phyloP scores from a whole-genome alignment of 2,888 invertebrate species.

The Camponotus fellah region DNA sequence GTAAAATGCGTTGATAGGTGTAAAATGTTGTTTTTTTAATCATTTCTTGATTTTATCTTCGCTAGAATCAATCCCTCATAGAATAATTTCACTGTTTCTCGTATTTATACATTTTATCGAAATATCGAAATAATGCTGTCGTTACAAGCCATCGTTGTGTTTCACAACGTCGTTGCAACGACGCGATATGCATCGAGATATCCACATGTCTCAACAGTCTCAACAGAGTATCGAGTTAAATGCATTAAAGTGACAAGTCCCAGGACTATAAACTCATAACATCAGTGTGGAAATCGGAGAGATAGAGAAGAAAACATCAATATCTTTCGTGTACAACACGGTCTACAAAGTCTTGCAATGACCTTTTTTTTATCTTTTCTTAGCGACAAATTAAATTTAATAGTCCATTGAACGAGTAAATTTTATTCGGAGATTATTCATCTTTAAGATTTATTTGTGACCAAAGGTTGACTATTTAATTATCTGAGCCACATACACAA shows the following conservation, averaged over 20 bases:
- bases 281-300: constrained; percentile 38
- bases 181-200: constrained; percentile 9
- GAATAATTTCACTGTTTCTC: too few relatives aligned
- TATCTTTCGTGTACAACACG: background rate
- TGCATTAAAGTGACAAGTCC: constrained; percentile 37
- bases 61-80: background rate
- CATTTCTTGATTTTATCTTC: background rate
- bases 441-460: background rate
- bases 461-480: too few relatives aligned
- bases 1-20: background rate
- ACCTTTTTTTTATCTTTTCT: background rate
- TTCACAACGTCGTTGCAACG: constrained; percentile 53
- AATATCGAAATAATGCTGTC: background rate
- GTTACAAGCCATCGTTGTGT: background rate
- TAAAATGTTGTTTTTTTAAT: background rate
- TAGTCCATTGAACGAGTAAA: background rate
- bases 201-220: background rate
- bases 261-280: constrained; percentile 41
- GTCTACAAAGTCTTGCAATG: background rate
- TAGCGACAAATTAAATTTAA: background rate
- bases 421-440: background rate
- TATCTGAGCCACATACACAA: too few relatives aligned
- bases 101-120: background rate
- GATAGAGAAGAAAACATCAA: constrained; percentile 12
- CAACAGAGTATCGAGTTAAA: background rate